These are phyloP conservation scores for Cheilosia variabilis DNA, from an alignment of 2,888 invertebrate genomes.

Conservation along the genomic window DNA sequence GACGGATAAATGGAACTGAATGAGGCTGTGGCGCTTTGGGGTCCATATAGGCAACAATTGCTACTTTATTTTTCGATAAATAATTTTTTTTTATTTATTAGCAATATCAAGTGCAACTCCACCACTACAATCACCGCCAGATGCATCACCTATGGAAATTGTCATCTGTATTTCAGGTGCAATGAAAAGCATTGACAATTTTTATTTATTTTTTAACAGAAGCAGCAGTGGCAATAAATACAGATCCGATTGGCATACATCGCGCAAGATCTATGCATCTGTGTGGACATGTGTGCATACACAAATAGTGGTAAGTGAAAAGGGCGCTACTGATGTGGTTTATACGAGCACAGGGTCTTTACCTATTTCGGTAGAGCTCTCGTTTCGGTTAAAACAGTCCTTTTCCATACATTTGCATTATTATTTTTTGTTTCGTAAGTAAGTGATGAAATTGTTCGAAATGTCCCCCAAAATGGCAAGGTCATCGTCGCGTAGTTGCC, in stretches of 20 bases:
- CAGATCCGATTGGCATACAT: constrained; percentile 39
- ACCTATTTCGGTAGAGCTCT: constrained; percentile 16
- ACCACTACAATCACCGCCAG: constrained; percentile 42
- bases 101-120: constrained; percentile 73
- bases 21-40: constrained; percentile 62
- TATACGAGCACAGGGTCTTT: constrained; percentile 54
- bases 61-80: constrained; percentile 69
- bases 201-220: neutral
- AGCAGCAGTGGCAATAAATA: constrained; percentile 15
- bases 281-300: neutral
- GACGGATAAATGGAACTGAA: constrained; percentile 72
- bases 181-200: constrained; percentile 43
- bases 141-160: constrained; percentile 49
- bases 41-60: constrained; percentile 72
- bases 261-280: constrained; percentile 21
- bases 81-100: constrained; percentile 49
- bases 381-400: neutral
- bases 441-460: constrained; percentile 1
- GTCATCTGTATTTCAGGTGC: constrained; percentile 55
- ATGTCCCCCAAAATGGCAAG: neutral
- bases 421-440: neutral
- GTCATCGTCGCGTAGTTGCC: neutral
- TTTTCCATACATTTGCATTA: neutral
- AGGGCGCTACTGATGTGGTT: constrained; percentile 48
- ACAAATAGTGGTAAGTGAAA: constrained; percentile 39